Evolutionary conservation across 1,140 invertebrate genomes (phyloP).

Genomic region (Drosophila hydei): DNA sequence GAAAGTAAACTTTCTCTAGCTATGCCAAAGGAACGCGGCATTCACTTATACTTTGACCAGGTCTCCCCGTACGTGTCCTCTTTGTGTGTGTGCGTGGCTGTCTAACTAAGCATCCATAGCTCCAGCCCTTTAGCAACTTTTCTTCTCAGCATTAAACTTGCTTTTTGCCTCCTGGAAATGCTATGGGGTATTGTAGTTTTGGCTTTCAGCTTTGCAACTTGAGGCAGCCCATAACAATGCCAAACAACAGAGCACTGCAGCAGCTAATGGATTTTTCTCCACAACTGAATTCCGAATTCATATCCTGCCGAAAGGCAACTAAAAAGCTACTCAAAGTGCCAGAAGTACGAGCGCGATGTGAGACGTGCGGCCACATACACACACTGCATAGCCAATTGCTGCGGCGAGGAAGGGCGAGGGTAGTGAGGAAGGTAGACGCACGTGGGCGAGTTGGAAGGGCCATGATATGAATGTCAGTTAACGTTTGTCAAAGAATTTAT

Average conservation of each 20-base stretch:
- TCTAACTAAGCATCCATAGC: not conserved
- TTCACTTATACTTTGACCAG: slow-evolving; percentile 19
- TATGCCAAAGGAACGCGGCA: slow-evolving; percentile 16
- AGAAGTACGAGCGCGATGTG: not conserved
- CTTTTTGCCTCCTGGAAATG: not conserved
- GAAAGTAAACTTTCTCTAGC: slow-evolving; percentile 46
- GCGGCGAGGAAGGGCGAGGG: not conserved
- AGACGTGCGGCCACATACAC: not conserved
- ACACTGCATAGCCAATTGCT: not conserved
- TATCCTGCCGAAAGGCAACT: slow-evolving; percentile 4
- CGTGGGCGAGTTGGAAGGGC: not conserved
- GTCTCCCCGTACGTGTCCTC: slow-evolving; percentile 10
- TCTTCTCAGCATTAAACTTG: not conserved
- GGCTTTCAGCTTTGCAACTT: not conserved
- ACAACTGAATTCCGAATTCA: slow-evolving; percentile 3
- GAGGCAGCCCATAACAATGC: slow-evolving; percentile 1
- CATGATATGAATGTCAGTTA: not conserved
- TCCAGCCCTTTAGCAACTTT: no score
- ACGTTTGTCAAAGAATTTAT: not conserved
- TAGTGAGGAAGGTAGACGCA: not conserved
- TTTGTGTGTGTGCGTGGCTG: not conserved
- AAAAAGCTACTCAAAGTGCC: not conserved
- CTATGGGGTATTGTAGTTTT: slow-evolving; percentile 5
- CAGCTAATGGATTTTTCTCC: slow-evolving; percentile 7
- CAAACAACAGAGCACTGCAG: not conserved